Percentiles rank a stretch among this genome's conserved stretches.
Conservation (phyloP, 2,888 invertebrate species). For the Heliconius ethilla region DNA sequence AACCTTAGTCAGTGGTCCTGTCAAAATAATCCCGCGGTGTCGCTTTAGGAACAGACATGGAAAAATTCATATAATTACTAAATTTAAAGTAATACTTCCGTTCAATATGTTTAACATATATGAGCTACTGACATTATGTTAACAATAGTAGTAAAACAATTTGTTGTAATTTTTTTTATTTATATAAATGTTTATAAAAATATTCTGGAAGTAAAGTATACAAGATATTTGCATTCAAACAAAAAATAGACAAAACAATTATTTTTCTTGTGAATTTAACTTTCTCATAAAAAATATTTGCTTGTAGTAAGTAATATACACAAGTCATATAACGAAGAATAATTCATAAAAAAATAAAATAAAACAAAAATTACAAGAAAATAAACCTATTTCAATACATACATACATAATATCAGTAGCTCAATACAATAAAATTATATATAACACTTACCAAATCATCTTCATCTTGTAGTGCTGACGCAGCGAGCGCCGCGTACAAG, state of each 20-base stretch:
- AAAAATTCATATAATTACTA: constrained; percentile 52
- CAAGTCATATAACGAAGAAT: neutral
- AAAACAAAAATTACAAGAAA: neutral
- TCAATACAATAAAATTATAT: constrained; percentile 1
- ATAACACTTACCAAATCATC: constrained; percentile 78
- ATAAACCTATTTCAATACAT: neutral
- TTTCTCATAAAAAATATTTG: no score
- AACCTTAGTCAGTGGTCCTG: constrained; percentile 65
- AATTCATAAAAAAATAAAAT: neutral
- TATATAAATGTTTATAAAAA: no score
- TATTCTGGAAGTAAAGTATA: no score
- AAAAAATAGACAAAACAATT: no score
- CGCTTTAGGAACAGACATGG: constrained; percentile 70
- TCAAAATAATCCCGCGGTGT: constrained; percentile 60
- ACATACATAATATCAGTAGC: constrained; percentile 35
- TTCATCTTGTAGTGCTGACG: constrained; percentile 92
- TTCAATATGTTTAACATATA: neutral
- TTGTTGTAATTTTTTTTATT: no score
- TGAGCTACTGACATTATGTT: constrained; percentile 38
- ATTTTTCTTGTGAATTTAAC: no score
- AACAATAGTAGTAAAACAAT: neutral
- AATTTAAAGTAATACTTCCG: constrained; percentile 37
- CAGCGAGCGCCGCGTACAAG: constrained; percentile 91
- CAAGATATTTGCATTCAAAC: no score
- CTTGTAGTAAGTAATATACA: neutral